Percentiles rank a stretch among this genome's conserved stretches.
These are phyloP conservation scores for Drymodes brunneopygia DNA, from an alignment of 2,113 vertebrate genomes.

Conservation along the genomic window DNA sequence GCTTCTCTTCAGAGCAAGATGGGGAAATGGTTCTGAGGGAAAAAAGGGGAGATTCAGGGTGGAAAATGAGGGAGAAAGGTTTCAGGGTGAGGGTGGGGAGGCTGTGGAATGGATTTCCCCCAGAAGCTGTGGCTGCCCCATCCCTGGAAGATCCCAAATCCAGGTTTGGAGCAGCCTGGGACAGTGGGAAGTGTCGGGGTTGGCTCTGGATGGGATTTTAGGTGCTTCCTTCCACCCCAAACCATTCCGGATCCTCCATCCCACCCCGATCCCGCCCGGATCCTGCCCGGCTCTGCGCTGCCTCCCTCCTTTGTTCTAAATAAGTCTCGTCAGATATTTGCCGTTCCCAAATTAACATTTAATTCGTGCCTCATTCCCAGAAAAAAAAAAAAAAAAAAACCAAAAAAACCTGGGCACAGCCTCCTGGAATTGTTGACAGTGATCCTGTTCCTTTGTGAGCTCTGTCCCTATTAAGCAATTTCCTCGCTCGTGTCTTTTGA, in stretches of 20 bases:
- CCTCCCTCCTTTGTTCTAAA: not conserved
- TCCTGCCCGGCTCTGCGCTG: fast-evolving
- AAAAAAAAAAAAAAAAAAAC: not conserved
- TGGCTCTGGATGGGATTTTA: not conserved
- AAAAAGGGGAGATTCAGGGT: not conserved
- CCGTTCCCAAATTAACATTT: not conserved
- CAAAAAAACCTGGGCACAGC: not conserved
- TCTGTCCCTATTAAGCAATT: not conserved
- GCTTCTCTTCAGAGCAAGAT: fast-evolving
- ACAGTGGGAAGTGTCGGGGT: fast-evolving
- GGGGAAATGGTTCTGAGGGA: not conserved
- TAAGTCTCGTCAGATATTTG: not conserved
- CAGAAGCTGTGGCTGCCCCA: not conserved
- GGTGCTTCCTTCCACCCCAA: not conserved
- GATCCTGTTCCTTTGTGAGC: not conserved
- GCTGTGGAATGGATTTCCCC: not conserved
- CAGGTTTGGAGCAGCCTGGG: not conserved
- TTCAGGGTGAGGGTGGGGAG: not conserved
- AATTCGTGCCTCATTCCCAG: not conserved
- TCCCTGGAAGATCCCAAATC: not conserved
- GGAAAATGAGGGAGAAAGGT: not conserved
- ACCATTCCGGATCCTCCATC: not conserved
- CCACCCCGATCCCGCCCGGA: not conserved
- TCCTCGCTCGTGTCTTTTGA: not conserved
- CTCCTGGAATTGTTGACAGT: not conserved